phyloP scores from a whole-genome alignment of 1,140 invertebrate genomes.

The Drosophila kepulauana region DNA sequence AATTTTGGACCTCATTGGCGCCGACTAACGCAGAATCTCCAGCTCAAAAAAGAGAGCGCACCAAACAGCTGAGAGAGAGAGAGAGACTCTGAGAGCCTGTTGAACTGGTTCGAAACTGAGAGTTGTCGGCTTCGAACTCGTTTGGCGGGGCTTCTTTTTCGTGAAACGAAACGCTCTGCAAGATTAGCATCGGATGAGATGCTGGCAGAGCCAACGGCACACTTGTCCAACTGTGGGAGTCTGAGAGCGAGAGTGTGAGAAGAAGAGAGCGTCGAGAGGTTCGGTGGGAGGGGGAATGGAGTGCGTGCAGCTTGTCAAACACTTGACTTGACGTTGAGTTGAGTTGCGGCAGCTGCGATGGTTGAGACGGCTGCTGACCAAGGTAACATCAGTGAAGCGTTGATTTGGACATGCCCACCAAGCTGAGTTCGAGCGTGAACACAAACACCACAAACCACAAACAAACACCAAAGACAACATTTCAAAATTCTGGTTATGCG shows the following conservation, averaged over 20 bases:
- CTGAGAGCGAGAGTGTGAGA: neutral
- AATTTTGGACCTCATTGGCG: constrained; percentile 61
- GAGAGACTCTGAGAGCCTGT: constrained; percentile 38
- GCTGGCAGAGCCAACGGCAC: constrained; percentile 42
- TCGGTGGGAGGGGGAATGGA: too few species aligned
- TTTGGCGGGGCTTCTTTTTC: constrained; percentile 46
- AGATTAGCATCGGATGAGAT: constrained; percentile 67
- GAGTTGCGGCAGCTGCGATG: constrained; percentile 4
- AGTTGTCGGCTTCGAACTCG: constrained; percentile 43
- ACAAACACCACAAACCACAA: neutral
- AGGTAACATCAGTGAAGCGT: constrained; percentile 67
- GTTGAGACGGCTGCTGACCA: constrained; percentile 35
- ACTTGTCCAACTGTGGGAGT: constrained; percentile 39
- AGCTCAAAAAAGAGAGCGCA: constrained; percentile 12
- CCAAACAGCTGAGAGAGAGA: constrained; percentile 8
- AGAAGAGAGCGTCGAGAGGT: neutral
- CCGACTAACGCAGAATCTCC: constrained; percentile 65
- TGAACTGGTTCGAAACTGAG: constrained; percentile 49
- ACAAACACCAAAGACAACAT: constrained; percentile 8
- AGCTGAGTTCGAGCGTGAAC: constrained; percentile 36
- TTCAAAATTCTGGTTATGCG: constrained; percentile 45
- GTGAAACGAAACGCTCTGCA: constrained; percentile 53
- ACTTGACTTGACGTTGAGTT: constrained; percentile 58
- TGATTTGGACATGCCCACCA: constrained; percentile 40
- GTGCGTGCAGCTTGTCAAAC: constrained; percentile 65